phyloP scores from a whole-genome alignment of 2,888 invertebrate genomes.

The Hypercompe scribonia region DNA sequence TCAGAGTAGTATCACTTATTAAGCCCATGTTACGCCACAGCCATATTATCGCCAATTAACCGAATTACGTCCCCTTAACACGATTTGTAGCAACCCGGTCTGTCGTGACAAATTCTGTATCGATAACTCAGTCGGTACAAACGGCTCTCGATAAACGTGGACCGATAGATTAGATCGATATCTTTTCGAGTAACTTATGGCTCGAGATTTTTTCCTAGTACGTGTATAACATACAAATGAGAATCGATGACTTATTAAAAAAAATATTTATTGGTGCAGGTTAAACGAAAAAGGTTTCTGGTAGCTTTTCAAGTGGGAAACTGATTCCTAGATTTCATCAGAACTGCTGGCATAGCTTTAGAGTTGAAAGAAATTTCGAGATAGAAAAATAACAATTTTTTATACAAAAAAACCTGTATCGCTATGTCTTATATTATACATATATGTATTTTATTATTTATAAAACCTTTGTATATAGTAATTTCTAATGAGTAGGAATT shows the following conservation, averaged over 20 bases:
- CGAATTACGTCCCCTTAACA: slow-evolving; percentile 45
- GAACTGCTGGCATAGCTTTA: no score
- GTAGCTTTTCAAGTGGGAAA: no score
- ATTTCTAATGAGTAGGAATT: no score
- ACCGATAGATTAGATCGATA: slow-evolving; percentile 82
- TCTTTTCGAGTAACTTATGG: slow-evolving; percentile 73
- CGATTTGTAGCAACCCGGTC: slow-evolving; percentile 49
- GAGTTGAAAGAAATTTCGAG: no score
- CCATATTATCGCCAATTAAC: slow-evolving; percentile 14
- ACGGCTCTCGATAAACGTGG: slow-evolving; percentile 76
- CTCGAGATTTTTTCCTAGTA: slow-evolving; percentile 57
- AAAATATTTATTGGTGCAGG: not conserved
- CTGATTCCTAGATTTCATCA: no score
- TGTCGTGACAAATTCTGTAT: slow-evolving; percentile 81
- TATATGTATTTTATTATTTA: no score
- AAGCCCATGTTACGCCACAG: not conserved
- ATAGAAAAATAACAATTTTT: no score
- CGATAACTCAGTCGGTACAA: slow-evolving; percentile 74
- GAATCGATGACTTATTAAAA: slow-evolving; percentile 29
- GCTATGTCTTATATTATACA: no score
- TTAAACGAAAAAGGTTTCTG: not conserved
- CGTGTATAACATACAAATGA: slow-evolving; percentile 54
- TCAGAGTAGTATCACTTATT: not conserved
- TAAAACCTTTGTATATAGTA: no score
- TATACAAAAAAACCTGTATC: no score